Conservation (phyloP, 1,140 invertebrate genomes). For the Cydia fagiglandana region DNA sequence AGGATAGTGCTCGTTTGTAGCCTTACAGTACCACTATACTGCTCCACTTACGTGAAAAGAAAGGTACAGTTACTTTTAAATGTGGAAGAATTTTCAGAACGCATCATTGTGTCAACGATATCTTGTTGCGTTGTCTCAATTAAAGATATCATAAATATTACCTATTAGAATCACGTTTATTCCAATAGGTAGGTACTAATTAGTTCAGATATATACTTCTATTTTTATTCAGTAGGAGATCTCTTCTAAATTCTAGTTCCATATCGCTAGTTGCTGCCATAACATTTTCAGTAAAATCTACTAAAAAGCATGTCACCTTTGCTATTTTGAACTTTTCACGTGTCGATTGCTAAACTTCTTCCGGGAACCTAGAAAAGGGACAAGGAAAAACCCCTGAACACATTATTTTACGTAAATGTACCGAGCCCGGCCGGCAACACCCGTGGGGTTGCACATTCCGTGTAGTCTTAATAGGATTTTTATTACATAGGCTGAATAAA, state of each 20-base stretch:
- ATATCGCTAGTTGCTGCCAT: not conserved
- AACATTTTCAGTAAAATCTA: not conserved
- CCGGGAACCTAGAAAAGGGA: slow-evolving; percentile 22
- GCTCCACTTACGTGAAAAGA: not conserved
- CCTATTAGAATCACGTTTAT: too few species aligned
- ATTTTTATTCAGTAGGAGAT: too few species aligned
- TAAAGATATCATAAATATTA: too few species aligned
- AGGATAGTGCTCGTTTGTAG: slow-evolving; percentile 21
- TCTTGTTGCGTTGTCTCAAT: too few species aligned
- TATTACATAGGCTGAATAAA: slow-evolving; percentile 32
- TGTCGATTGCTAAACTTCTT: not conserved
- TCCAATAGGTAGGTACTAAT: too few species aligned
- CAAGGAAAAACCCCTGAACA: slow-evolving; percentile 24
- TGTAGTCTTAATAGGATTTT: slow-evolving; percentile 30
- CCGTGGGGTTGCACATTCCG: slow-evolving; percentile 28
- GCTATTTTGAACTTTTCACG: not conserved
- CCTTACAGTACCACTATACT: not conserved
- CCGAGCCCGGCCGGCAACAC: slow-evolving; percentile 19
- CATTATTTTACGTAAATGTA: slow-evolving; percentile 32
- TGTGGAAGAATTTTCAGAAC: too few species aligned
- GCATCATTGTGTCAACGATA: too few species aligned
- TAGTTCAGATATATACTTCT: too few species aligned
- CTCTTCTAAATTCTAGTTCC: not conserved
- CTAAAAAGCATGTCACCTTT: not conserved
- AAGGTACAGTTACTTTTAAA: not conserved